Evolutionary conservation across 2,888 invertebrate genomes (phyloP), one percentile per base, ranked within the genome.

Genomic region (Eupithecia abbreviata): DNA sequence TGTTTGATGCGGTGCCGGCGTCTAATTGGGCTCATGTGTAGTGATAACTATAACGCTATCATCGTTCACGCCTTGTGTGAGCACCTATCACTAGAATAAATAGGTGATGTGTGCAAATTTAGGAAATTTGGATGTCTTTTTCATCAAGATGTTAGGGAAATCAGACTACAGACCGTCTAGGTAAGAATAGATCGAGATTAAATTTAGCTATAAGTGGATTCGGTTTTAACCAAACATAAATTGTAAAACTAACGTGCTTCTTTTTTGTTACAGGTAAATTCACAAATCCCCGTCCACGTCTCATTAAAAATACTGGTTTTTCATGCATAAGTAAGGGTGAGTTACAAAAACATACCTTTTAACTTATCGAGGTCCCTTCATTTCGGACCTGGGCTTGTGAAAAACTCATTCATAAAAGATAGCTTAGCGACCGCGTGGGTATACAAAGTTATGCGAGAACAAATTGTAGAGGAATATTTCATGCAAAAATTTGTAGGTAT

Each of bases 231-330:
- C n/a, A 13, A 42, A 13, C 13, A 66, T 13, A n/a, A 42, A 65
- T 65, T 7, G n/a, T 69, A 70, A 62, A 47, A 47, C 47, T 67
- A 68, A 72, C 45, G 45, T 69, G 55, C 45, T 49, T 47, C 18
- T 85, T 87, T 84, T 88, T 83, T 88, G 85, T 92, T 93, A 79
- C 91, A 93, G 92, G 93, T 93, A 92, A 74, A 69, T 62, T 5
- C 9, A 76, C 73, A 72, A 47, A 73, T 43, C 15, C 43, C 67
- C 18, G 45, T n/a, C 30, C 13, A 45, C 6, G 42, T 45, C 47
- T 74, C 51, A 74, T 76, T 74, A 69, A 69, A 71, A 71, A 72
- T 68, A 75, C 47, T 68, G 55, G 69, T 65, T 7, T 43, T 74
- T 70, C 62, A 68, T 62, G 7, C 49, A 49, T 68, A 58, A 74